Conservation (phyloP, 2,113 vertebrate genomes). For the Perca flavescens region DNA sequence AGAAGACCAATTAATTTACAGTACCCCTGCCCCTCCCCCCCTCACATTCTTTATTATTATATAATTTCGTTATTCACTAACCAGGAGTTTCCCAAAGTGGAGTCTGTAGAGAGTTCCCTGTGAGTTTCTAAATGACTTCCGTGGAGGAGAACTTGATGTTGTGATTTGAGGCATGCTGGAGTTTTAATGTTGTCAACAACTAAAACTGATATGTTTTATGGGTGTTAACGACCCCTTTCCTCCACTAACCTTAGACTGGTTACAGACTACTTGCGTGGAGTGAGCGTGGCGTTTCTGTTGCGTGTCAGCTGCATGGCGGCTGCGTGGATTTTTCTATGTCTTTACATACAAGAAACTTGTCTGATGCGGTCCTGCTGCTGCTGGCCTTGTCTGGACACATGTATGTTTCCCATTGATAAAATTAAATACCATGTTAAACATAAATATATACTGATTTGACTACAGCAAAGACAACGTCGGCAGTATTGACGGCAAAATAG, state of each 20-base stretch:
- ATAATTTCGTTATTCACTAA: conserved; percentile 30
- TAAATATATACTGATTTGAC: too few species aligned
- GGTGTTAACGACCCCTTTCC: not conserved
- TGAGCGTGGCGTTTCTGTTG: too few species aligned
- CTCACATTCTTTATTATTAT: conserved; percentile 42
- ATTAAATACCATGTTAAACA: too few species aligned
- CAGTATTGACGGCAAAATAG: too few species aligned
- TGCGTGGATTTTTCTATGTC: too few species aligned
- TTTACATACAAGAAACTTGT: too few species aligned
- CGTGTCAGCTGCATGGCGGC: too few species aligned
- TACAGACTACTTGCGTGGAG: too few species aligned
- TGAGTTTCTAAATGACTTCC: not conserved
- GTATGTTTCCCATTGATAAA: too few species aligned
- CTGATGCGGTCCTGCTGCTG: too few species aligned
- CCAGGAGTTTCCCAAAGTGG: conserved; percentile 38
- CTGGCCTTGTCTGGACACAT: too few species aligned
- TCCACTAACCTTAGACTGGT: not conserved
- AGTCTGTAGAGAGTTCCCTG: conserved; percentile 25
- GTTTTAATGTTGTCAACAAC: conserved; percentile 16
- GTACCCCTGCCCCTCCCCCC: not conserved
- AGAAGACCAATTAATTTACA: conserved; percentile 55
- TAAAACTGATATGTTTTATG: not conserved
- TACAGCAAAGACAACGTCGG: too few species aligned
- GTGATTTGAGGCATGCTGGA: conserved; percentile 15
- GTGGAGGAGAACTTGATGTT: conserved; percentile 21